Conservation (phyloP, 2,888 invertebrate species). For the Diaphora mendica region DNA sequence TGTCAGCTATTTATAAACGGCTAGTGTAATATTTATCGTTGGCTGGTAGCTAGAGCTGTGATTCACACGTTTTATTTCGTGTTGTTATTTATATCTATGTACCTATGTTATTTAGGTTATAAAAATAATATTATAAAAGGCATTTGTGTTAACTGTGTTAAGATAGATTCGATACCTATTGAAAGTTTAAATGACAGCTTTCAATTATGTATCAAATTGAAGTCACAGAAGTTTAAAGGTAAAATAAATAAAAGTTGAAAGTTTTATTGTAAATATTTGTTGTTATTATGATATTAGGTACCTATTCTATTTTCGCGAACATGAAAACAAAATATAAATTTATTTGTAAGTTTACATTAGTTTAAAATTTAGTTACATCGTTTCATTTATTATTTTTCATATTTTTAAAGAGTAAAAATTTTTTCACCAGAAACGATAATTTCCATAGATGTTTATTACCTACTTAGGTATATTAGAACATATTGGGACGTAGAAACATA, state of each 20-base stretch:
- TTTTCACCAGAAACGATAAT: too few relatives aligned
- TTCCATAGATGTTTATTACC: too few relatives aligned
- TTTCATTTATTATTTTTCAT: too few relatives aligned
- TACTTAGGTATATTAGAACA: too few relatives aligned
- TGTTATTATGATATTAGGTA: neutral
- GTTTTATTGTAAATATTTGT: constrained; percentile 5
- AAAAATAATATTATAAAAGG: constrained; percentile 21
- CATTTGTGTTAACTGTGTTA: constrained; percentile 20
- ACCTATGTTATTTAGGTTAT: constrained; percentile 37
- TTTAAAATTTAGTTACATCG: too few relatives aligned
- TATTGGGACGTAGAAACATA: too few relatives aligned
- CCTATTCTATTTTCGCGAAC: too few relatives aligned
- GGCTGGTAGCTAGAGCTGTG: constrained; percentile 35
- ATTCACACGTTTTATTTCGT: constrained; percentile 43
- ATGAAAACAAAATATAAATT: too few relatives aligned
- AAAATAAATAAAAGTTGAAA: neutral
- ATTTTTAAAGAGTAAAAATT: too few relatives aligned
- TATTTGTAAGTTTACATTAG: too few relatives aligned
- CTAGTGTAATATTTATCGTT: constrained; percentile 46
- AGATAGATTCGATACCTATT: constrained; percentile 18
- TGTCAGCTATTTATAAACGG: constrained; percentile 50
- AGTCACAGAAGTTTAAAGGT: neutral
- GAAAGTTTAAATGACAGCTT: constrained; percentile 10
- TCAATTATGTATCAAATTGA: too few relatives aligned
- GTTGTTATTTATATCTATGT: constrained; percentile 16